Conservation (phyloP, 2,113 vertebrate genomes). For the Callocephalon fimbriatum region DNA sequence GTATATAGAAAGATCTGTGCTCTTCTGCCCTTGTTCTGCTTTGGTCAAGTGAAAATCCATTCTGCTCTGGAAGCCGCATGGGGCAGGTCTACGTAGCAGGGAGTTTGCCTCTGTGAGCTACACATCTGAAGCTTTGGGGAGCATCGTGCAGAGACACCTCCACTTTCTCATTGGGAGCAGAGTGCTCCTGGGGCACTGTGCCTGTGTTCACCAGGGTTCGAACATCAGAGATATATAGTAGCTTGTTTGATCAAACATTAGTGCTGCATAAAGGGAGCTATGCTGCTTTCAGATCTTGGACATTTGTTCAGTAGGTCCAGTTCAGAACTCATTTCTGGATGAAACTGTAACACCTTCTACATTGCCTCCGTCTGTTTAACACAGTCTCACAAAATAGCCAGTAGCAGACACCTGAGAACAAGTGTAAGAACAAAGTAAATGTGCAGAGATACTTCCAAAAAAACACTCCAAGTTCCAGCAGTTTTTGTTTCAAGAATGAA, state of each 20-base stretch:
- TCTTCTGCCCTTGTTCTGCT: background rate
- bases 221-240: background rate
- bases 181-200: background rate
- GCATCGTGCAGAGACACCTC: rapidly evolving
- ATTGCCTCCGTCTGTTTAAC: background rate
- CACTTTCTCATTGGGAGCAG: background rate
- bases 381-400: background rate
- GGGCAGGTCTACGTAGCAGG: background rate
- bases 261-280: background rate
- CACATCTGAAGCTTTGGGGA: too few relatives aligned
- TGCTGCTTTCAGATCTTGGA: background rate
- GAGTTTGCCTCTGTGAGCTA: background rate
- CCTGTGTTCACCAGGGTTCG: background rate
- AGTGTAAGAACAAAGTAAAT: background rate
- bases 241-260: background rate
- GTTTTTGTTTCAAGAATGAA: background rate
- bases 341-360: rapidly evolving
- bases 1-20: background rate
- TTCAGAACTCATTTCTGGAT: background rate
- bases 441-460: background rate
- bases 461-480: background rate
- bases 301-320: background rate
- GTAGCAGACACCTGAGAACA: background rate
- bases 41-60: background rate
- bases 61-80: rapidly evolving